These are phyloP conservation scores for Ceraclea dissimilis DNA, from an alignment of 2,888 invertebrate species.

Conservation along the genomic window DNA sequence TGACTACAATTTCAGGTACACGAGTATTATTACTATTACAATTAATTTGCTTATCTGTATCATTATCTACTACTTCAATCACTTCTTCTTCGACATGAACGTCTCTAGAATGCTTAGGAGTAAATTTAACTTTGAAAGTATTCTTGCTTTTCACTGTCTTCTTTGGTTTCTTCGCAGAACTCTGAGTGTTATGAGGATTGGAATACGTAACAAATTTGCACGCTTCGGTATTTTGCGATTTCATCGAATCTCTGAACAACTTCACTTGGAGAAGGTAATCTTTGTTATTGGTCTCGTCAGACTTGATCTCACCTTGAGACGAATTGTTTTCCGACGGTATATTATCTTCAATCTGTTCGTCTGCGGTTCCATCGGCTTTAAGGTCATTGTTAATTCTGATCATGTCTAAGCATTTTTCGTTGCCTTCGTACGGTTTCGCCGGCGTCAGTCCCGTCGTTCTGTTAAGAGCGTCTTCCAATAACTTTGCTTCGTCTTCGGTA, in stretches of 20 bases:
- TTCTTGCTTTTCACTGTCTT: background rate
- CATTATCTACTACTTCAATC: constrained; percentile 6
- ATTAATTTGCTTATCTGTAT: background rate
- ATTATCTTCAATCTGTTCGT: background rate
- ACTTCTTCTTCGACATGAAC: constrained; percentile 4
- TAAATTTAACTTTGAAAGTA: constrained; percentile 28
- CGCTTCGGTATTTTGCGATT: background rate
- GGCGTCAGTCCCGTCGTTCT: constrained; percentile 1
- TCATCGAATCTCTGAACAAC: constrained; percentile 11
- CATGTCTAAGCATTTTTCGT: background rate
- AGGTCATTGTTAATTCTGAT: background rate
- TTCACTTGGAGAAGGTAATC: constrained; percentile 14
- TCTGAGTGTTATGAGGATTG: background rate
- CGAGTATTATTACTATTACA: background rate
- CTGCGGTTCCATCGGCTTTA: background rate
- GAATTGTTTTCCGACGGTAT: background rate
- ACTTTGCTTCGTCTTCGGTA: constrained; percentile 12
- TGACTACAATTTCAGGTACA: background rate
- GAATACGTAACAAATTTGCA: constrained; percentile 1
- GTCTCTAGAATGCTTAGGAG: constrained; percentile 27
- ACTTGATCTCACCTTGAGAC: background rate
- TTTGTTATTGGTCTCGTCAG: constrained; percentile 8
- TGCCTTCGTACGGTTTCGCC: background rate
- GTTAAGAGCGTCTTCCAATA: constrained; percentile 13
- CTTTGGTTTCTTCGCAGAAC: background rate